Evolutionary conservation across 2,113 vertebrate species (phyloP), one percentile per base, ranked within the genome.

Genomic region (Microtus pennsylvanicus): DNA sequence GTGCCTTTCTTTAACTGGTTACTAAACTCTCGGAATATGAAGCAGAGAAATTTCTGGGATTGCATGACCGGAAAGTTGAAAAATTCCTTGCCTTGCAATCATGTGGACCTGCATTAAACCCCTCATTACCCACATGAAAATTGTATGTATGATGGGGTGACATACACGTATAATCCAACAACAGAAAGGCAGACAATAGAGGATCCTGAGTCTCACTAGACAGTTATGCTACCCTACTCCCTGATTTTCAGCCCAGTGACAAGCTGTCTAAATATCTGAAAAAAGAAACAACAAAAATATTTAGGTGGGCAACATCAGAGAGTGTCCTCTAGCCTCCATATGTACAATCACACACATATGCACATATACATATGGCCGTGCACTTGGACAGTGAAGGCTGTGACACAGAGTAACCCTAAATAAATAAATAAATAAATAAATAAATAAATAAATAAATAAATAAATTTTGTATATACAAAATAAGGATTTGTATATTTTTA

Each of bases 101-200:
- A 33, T 78, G 2, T 50, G 5, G 6, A 52, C 14, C 76, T 52
- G 7, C 28, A 17, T 55, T 81, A 9, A 35, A 81, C 10, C 2
- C 4, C 10, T 47, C 8, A 35, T 2, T n/a, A 17, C 17, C 47
- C 19, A 81, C 24, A 33, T 10, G 2, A 58, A 58, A 80, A 55
- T 58, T 21, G 2, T 58, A 58, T 58, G 58, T 58, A 21, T 81
- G 61, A 26, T 24, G 6, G 16, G 7, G 7, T 50, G 77, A 17
- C 21, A 26, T 14, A 80, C 0, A 47, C 0, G 2, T 52, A 9
- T 19, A 35, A 52, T 16, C 28, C 45, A 78, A 1, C 30, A 3
- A 10, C 35, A 50, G 30, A 16, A 4, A 52, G 28, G 16, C 10
- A 52, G 52, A 58, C 21, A 38, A 21, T 30, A 14, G 26, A 47